Conservation (phyloP, 2,888 invertebrate species). For the Anagyrus pseudococci region DNA sequence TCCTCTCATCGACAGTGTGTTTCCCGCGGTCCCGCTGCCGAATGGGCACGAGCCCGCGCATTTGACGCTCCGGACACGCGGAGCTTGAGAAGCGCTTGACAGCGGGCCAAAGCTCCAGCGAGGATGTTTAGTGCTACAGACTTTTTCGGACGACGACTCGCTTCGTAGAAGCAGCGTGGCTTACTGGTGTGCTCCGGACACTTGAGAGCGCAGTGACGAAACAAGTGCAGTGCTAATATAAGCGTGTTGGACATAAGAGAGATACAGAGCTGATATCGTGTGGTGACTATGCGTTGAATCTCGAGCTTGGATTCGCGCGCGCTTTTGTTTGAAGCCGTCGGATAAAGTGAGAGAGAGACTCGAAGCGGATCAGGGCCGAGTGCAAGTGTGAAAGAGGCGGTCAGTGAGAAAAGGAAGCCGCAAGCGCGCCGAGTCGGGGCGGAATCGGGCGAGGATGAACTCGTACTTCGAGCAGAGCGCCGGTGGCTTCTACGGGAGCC, state of each 20-base stretch:
- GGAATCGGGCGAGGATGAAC: conserved; percentile 70
- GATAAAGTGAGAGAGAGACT: neutral
- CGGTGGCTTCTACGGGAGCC: conserved; percentile 87
- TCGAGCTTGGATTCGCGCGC: neutral
- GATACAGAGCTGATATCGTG: too few relatives aligned
- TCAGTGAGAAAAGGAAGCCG: too few relatives aligned
- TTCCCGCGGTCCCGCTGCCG: conserved; percentile 27
- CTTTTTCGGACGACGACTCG: too few relatives aligned
- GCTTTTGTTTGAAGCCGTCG: neutral
- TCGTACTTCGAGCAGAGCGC: conserved; percentile 92
- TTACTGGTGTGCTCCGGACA: too few relatives aligned
- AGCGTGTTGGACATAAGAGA: too few relatives aligned
- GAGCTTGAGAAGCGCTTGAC: conserved; percentile 1
- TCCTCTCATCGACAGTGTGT: conserved; percentile 35
- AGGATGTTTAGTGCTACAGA: neutral
- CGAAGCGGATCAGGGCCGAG: neutral
- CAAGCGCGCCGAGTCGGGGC: neutral
- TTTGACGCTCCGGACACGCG: neutral
- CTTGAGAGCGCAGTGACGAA: too few relatives aligned
- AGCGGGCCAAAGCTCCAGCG: too few relatives aligned
- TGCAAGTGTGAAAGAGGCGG: neutral
- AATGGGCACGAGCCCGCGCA: neutral
- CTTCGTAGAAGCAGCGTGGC: too few relatives aligned
- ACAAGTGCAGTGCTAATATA: too few relatives aligned
- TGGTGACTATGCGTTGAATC: too few relatives aligned